Percentiles rank a stretch among this genome's conserved stretches.
These are phyloP conservation scores for Onychomys leucogaster DNA, from an alignment of 2,797 vertebrate genomes.

Conservation along the genomic window DNA sequence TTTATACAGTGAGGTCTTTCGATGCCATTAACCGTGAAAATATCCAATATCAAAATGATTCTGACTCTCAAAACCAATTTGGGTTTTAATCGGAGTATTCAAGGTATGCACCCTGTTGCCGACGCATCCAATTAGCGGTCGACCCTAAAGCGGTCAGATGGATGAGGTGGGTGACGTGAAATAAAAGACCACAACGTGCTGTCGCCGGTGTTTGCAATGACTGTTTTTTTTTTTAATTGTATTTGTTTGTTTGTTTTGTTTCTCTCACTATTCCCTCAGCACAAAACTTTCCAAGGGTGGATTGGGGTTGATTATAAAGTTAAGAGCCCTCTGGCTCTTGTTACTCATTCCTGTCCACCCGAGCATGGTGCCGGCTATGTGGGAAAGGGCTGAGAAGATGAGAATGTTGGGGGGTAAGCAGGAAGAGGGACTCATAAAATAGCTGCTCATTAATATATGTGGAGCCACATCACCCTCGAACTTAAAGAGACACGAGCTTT, in stretches of 20 bases:
- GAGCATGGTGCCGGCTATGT: not conserved
- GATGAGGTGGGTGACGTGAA: conserved; percentile 78
- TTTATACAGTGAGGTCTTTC: conserved; percentile 75
- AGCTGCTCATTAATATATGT: not conserved
- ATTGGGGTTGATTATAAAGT: conserved; percentile 17
- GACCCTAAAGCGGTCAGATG: conserved; percentile 71
- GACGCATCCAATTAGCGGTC: conserved; percentile 52
- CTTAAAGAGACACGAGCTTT: not conserved
- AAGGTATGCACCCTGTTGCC: conserved; percentile 56
- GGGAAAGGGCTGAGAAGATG: not conserved
- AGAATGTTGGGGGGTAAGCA: not conserved
- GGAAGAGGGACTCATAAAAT: not conserved
- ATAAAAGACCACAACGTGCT: conserved; percentile 51
- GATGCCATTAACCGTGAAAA: conserved; percentile 82
- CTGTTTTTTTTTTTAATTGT: not conserved
- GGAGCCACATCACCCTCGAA: not conserved
- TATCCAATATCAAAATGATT: conserved; percentile 84
- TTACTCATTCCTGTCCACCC: not conserved
- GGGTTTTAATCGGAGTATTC: conserved; percentile 78
- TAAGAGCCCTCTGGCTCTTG: not conserved
- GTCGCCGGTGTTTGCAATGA: conserved; percentile 52
- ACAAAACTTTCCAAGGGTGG: not conserved
- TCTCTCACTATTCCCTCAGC: conserved; percentile 61
- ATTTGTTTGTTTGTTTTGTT: not conserved
- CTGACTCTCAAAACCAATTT: conserved; percentile 84